These are phyloP conservation scores for Gasterosteus nipponicus DNA, from an alignment of 2,113 vertebrate species.

Conservation along the genomic window DNA sequence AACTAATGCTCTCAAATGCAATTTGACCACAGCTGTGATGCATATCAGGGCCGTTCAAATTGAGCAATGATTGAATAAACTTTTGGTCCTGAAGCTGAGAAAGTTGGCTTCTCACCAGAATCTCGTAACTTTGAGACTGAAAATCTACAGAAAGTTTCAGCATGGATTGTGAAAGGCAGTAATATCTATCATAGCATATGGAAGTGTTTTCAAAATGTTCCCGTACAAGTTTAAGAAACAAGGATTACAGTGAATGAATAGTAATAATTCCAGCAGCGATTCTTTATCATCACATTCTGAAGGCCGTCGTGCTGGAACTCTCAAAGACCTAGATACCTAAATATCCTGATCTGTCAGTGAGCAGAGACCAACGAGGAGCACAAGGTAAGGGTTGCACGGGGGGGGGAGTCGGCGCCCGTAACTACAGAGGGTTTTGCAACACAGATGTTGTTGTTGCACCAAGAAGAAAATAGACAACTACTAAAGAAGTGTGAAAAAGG, in stretches of 20 bases:
- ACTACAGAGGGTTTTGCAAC: no score
- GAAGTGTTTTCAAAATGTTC: not conserved
- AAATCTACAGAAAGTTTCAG: not conserved
- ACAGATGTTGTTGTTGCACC: no score
- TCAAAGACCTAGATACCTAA: not conserved
- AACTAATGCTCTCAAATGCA: conserved; percentile 19
- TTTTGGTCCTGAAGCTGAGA: not conserved
- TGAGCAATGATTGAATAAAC: not conserved
- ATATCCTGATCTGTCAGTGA: no score
- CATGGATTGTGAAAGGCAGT: not conserved
- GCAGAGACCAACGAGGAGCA: no score
- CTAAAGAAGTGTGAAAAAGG: no score
- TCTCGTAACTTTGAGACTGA: not conserved
- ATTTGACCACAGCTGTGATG: conserved; percentile 6
- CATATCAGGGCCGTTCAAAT: not conserved
- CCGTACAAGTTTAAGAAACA: not conserved
- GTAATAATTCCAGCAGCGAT: not conserved
- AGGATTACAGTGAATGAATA: not conserved
- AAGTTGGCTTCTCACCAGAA: conserved; percentile 2
- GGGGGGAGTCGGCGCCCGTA: no score
- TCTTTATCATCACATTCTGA: not conserved
- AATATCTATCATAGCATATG: not conserved
- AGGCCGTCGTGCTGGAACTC: not conserved
- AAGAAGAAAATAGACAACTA: no score
- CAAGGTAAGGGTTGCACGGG: no score